phyloP scores from a whole-genome alignment of 2,888 invertebrate species.

The Cabera pusaria region DNA sequence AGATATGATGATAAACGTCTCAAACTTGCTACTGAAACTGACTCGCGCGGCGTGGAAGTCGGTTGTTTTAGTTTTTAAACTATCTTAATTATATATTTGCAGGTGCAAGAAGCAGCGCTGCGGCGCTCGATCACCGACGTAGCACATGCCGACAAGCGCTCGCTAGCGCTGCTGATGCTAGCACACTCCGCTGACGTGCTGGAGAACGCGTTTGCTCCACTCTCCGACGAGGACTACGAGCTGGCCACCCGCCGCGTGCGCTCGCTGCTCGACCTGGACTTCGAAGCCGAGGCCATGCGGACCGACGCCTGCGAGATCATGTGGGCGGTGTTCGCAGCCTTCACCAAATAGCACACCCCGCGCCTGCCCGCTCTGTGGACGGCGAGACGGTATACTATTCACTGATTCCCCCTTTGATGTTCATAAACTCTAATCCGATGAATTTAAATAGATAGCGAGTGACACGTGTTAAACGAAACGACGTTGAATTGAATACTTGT shows the following conservation, averaged over 20 bases:
- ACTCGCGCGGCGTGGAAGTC: no score
- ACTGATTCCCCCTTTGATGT: conserved; percentile 32
- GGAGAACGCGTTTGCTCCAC: conserved; percentile 99
- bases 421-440: conserved; percentile 33
- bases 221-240: conserved; percentile 98
- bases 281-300: conserved; percentile 97
- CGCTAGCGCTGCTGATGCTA: conserved; percentile 95
- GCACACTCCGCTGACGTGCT: conserved; percentile 99
- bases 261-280: conserved; percentile 97
- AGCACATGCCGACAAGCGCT: conserved; percentile 97
- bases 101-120: conserved; percentile 98
- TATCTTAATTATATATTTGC: conserved; percentile 17
- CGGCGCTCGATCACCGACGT: conserved; percentile 98
- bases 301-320: conserved; percentile 95
- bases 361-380: conserved; percentile 34
- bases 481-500: conserved; percentile 12
- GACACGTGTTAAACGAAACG: conserved; percentile 12
- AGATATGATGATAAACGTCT: no score
- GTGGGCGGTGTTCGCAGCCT: conserved; percentile 99
- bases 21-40: no score
- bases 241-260: conserved; percentile 98
- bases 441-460: conserved; percentile 25
- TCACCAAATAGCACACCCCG: conserved; percentile 92
- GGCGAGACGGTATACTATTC: conserved; percentile 37
- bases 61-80: no score